Evolutionary conservation across 2,797 vertebrate genomes (phyloP).

Genomic region (Myiotriccus ornatus): DNA sequence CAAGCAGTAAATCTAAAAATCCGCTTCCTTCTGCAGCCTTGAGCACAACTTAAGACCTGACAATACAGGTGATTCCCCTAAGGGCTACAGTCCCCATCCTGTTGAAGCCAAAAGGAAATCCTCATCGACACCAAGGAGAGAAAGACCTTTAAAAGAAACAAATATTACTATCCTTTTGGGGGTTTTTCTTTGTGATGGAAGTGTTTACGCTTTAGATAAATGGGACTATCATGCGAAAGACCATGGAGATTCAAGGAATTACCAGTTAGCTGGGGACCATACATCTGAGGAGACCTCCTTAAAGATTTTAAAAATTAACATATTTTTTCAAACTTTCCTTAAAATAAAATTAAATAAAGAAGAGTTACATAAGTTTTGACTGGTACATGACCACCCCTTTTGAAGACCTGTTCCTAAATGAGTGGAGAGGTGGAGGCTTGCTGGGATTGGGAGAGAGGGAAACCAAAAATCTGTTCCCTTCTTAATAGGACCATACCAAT

Average conservation of each 20-base stretch:
- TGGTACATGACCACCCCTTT: not conserved
- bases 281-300: not conserved
- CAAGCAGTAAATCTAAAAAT: not conserved
- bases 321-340: not conserved
- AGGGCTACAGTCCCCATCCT: not conserved
- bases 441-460: not conserved
- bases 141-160: not conserved
- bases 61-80: not conserved
- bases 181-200: not conserved
- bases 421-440: not conserved
- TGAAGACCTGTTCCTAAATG: not conserved
- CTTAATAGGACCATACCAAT: not conserved
- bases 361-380: not conserved
- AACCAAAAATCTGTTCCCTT: not conserved
- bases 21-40: not conserved
- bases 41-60: not conserved
- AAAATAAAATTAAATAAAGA: not conserved
- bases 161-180: fast-evolving
- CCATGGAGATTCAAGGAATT: not conserved
- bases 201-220: not conserved
- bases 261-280: fast-evolving
- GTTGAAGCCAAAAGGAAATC: not conserved
- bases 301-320: not conserved
- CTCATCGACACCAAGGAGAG: not conserved
- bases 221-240: not conserved